These are phyloP conservation scores for Lamellibrachia luymesi DNA, from an alignment of 1,140 invertebrate species.

Conservation along the genomic window DNA sequence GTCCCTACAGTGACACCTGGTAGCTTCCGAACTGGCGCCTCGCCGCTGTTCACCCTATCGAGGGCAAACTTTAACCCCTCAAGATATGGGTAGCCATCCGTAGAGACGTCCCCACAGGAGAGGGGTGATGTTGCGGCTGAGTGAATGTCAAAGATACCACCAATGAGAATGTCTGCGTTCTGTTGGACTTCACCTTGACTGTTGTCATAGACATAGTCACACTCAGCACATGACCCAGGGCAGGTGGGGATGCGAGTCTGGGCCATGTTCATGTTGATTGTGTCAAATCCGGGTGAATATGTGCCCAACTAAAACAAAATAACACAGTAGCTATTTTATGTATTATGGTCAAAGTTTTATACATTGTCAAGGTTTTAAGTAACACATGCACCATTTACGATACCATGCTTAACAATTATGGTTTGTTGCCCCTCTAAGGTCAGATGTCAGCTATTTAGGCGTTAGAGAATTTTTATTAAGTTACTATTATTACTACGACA, in stretches of 20 bases:
- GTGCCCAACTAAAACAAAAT: not conserved
- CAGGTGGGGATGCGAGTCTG: slow-evolving; percentile 26
- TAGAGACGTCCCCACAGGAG: slow-evolving; percentile 37
- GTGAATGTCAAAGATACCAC: slow-evolving; percentile 49
- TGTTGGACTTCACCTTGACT: slow-evolving; percentile 40
- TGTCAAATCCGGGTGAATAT: not conserved
- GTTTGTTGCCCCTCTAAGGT: no score
- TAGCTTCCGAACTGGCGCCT: slow-evolving; percentile 35
- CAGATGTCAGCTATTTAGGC: no score
- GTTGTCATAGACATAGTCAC: slow-evolving; percentile 41
- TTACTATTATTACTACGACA: no score
- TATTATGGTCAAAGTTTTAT: not conserved
- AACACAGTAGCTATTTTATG: not conserved
- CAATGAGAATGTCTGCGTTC: slow-evolving; percentile 44
- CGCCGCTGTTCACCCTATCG: slow-evolving; percentile 42
- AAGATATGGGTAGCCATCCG: slow-evolving; percentile 45
- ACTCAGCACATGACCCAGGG: slow-evolving; percentile 39
- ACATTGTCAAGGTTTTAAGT: no score
- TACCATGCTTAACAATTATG: no score
- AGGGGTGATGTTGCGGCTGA: slow-evolving; percentile 37
- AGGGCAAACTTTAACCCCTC: slow-evolving; percentile 43
- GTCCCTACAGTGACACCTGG: slow-evolving; percentile 41
- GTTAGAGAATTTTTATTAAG: no score
- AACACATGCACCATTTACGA: no score
- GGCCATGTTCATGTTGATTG: not conserved